Conservation (phyloP, 2,113 vertebrate species). For the Eublepharis macularius region DNA sequence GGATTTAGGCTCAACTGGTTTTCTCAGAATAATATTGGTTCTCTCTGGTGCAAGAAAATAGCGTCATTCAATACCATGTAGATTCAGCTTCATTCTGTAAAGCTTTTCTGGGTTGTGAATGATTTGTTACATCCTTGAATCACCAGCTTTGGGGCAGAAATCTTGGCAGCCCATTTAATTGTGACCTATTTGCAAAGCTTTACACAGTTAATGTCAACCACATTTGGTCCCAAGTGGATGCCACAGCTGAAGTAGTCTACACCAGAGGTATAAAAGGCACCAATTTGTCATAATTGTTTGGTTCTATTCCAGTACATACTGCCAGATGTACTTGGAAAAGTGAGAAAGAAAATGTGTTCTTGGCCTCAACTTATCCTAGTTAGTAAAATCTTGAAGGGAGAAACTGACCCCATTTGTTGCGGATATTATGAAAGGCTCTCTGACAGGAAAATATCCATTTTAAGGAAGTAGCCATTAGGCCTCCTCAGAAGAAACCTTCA, state of each 20-base stretch:
- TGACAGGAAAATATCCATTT: neutral
- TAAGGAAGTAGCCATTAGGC: neutral
- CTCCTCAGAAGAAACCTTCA: neutral
- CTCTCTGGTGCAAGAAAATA: neutral
- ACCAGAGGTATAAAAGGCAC: neutral
- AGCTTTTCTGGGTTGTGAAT: neutral
- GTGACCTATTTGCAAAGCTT: neutral
- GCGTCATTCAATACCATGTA: neutral
- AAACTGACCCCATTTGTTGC: neutral
- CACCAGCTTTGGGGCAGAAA: neutral
- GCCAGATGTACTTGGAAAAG: neutral
- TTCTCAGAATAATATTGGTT: neutral
- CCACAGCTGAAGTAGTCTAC: neutral
- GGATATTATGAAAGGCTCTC: neutral
- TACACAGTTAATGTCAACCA: neutral
- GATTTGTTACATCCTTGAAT: neutral
- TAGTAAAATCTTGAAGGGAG: neutral
- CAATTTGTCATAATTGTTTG: too few relatives aligned
- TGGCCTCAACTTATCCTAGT: neutral
- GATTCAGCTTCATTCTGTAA: too few relatives aligned
- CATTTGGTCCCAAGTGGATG: too few relatives aligned
- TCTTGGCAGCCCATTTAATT: neutral
- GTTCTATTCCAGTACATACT: neutral
- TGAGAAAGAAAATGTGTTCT: neutral
- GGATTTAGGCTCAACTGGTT: neutral